Evolutionary conservation across 2,113 vertebrate species (phyloP), one percentile per base, ranked within the genome.

Genomic region (Reinhardtius hippoglossoides): DNA sequence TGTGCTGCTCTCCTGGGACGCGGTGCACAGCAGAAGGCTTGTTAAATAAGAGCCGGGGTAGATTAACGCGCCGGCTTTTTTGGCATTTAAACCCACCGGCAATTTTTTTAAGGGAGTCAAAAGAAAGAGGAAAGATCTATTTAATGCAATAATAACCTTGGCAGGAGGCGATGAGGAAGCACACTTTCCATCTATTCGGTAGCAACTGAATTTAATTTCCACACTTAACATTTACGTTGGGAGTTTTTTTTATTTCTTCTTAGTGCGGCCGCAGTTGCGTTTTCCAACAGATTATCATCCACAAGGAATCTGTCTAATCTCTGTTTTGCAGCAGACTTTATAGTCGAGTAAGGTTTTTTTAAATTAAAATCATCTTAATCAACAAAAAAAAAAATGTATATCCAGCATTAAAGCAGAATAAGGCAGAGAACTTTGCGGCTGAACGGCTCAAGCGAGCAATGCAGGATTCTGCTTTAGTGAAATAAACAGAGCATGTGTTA

Each of bases 121-220:
- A 78, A 23, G 40, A 37, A 31, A 71, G 76, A 48, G 44, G 0
- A 50, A 50, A 66, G 42, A 72, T 83, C 75, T 75, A 76, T 82
- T 76, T 79, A 84, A 71, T 67, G 76, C 79, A 81, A 76, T 84
- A 86, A 88, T 81, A 84, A 85, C 85, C 76, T 71, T 63, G 76
- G 26, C 71, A 60, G 59, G 23, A 70, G 31, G 24, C 67, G 16
- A 70, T 60, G 64, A 75, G 31, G 16, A 31, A 20, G 56, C 52
- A 7, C 35, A 13, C 23, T 46, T 15, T n/a, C 70, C 37, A 40
- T 67, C 67, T 60, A 10, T 27, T 72, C 74, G 13, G 13, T 24
- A 56, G 50, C 40, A 42, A 58, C 18, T 65, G 9, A 74, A 54
- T 65, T 59, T 27, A 62, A 23, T 54, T 68, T 56, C 69, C 69